Evolutionary conservation across 2,888 invertebrate genomes (phyloP), one percentile per base, ranked within the genome.

Genomic region (Hypolimnas misippus): DNA sequence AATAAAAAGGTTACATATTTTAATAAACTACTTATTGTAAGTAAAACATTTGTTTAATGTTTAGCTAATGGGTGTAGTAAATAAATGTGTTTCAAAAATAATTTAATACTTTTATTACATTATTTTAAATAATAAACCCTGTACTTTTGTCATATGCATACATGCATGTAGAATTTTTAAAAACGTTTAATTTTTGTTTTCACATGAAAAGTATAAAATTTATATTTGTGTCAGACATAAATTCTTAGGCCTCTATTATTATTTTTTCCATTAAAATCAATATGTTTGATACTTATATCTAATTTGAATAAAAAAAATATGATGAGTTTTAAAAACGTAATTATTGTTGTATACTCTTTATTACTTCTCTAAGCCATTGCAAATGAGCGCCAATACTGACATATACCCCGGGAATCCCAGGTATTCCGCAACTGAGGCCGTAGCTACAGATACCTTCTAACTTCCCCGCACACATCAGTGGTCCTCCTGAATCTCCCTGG

Each of bases 401-500:
- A 66, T 89, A 92, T 1, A 92, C 85, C 1, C 86, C 91, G 1
- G 92, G 92, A 1, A 86, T 63, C 0, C 75, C 82, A 0, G 77
- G 76, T 1, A 85, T 75, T 1, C 82, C 90, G 59, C 92, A 92
- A 40, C 84, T 81, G 64, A 83, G 74, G 0, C 92, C 92, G 65
- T 90, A 86, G 67, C 91, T 91, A 69, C 83, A 84, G n/a, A 92
- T 66, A 0, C 83, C 92, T 73, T 92, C 75, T 7, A 92, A 57
- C 2, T 73, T 58, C 0, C 77, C 82, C 1, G 67, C 63, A 70
- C 92, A 92, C 12, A 92, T 73, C 1, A 92, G 71, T 0, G 92
- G 90, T 7, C 90, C 86, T 1, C 92, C 92, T 0, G 92, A 92
- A 63, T 92, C 92, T 40, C 92, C 92, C 92, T 92, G 73, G 3